Conservation (phyloP, 2,888 invertebrate genomes). For the Sialis lutaria region DNA sequence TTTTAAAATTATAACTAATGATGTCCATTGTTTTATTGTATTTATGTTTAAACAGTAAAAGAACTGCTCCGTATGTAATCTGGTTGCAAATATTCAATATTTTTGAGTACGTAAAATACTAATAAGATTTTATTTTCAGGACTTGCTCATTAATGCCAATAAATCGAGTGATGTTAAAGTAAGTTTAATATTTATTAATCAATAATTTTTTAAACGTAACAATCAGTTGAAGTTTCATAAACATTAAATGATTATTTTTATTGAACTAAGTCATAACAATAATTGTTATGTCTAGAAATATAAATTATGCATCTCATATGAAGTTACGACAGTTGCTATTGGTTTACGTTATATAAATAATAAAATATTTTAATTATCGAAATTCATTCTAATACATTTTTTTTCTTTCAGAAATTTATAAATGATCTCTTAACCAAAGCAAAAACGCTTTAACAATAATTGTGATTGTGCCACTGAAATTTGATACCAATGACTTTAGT, state of each 20-base stretch:
- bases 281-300: no score
- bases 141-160: conserved; percentile 64
- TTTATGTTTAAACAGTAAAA: no score
- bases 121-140: conserved; percentile 34
- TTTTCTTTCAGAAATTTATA: conserved; percentile 65
- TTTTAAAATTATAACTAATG: no score
- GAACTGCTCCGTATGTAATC: not conserved
- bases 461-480: conserved; percentile 5
- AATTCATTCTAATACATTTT: not conserved
- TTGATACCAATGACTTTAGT: not conserved
- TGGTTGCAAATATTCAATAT: not conserved
- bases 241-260: not conserved
- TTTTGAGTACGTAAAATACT: no score
- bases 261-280: no score
- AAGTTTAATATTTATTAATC: conserved; percentile 22
- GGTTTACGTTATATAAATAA: not conserved
- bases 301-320: no score
- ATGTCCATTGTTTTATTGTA: no score
- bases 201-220: not conserved
- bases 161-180: conserved; percentile 77
- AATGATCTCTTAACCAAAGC: conserved; percentile 77
- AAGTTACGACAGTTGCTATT: no score
- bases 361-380: not conserved
- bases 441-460: conserved; percentile 54
- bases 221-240: not conserved